These are phyloP conservation scores for Ciconia nigra DNA, from an alignment of 2,797 vertebrate genomes.

Conservation along the genomic window DNA sequence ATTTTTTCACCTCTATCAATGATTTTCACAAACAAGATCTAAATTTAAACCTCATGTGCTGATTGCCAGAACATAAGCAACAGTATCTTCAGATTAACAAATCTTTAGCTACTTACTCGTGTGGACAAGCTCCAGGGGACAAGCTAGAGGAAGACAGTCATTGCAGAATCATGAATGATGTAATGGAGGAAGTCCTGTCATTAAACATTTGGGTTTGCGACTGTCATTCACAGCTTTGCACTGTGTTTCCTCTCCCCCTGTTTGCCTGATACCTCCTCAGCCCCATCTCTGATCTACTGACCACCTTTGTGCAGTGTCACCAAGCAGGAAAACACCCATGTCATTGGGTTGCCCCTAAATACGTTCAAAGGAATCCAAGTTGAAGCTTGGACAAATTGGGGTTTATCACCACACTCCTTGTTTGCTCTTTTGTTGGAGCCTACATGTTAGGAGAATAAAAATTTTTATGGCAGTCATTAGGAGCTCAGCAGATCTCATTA, in stretches of 20 bases:
- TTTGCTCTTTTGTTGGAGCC: neutral
- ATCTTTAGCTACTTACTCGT: neutral
- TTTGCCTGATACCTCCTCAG: neutral
- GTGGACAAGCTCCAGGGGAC: neutral
- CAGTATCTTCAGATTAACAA: neutral
- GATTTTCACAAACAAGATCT: neutral
- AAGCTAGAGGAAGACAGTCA: neutral
- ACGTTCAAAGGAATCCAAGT: neutral
- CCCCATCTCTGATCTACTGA: neutral
- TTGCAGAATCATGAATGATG: neutral
- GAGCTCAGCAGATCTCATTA: neutral
- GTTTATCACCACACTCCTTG: neutral
- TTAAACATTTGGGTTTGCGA: neutral
- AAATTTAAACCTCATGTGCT: neutral
- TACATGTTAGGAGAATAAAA: neutral
- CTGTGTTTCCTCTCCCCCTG: neutral
- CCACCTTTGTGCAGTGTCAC: neutral
- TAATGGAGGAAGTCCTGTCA: rapidly evolving
- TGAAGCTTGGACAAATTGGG: neutral
- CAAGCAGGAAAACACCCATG: neutral
- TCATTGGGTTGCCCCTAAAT: neutral
- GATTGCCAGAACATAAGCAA: neutral
- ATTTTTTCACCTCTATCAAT: neutral
- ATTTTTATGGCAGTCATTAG: neutral
- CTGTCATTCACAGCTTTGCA: neutral